phyloP scores from a whole-genome alignment of 2,113 vertebrate species.

The Hippoglossus stenolepis region DNA sequence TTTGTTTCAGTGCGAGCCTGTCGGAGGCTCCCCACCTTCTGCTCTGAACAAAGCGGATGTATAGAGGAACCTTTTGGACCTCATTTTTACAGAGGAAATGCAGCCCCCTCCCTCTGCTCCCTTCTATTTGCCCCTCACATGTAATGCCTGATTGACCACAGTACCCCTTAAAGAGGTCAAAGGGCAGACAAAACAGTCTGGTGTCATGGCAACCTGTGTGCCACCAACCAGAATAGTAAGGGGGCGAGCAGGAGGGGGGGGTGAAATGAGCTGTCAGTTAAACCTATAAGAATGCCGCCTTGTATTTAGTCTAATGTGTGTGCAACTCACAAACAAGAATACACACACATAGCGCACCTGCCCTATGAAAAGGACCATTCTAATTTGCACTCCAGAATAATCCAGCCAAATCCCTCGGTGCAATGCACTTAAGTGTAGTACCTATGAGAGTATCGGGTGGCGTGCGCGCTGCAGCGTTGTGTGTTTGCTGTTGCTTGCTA shows the following conservation, averaged over 20 bases:
- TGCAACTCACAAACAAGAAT: constrained; percentile 43
- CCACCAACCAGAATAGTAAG: constrained; percentile 79
- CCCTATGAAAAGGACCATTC: constrained; percentile 53
- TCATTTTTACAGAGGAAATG: constrained; percentile 78
- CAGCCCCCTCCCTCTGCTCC: constrained; percentile 56
- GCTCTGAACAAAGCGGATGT: constrained; percentile 77
- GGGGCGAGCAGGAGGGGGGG: constrained; percentile 17
- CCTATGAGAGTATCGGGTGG: constrained; percentile 44
- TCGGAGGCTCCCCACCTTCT: constrained; percentile 74
- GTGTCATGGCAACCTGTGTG: constrained; percentile 87
- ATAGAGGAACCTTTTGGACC: constrained; percentile 79
- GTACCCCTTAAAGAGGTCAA: constrained; percentile 86
- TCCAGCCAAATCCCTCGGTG: constrained; percentile 53
- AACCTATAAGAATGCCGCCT: constrained; percentile 73
- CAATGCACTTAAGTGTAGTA: constrained; percentile 47
- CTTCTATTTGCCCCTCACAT: constrained; percentile 79
- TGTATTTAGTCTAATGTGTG: constrained; percentile 60
- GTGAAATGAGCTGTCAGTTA: constrained; percentile 78
- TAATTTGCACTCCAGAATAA: constrained; percentile 65
- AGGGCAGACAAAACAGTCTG: constrained; percentile 89
- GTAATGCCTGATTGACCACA: constrained; percentile 88
- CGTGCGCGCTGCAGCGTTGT: background rate
- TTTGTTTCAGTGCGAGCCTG: constrained; percentile 75
- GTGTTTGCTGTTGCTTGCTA: constrained; percentile 13
- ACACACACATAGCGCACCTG: constrained; percentile 65